Conservation (phyloP, 2,113 vertebrate genomes). For the Lathamus discolor region DNA sequence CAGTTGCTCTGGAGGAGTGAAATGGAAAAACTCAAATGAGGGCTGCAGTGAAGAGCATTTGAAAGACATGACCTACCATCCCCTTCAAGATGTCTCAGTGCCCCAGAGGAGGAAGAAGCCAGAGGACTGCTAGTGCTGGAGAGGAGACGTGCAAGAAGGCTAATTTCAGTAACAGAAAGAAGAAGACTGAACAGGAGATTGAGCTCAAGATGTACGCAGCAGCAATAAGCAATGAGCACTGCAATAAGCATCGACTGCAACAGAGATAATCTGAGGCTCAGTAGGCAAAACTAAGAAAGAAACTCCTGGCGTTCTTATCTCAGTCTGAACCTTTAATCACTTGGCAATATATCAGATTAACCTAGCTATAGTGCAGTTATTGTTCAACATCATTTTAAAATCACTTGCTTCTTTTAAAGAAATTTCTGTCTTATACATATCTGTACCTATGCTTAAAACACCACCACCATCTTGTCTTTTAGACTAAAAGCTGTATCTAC, state of each 20-base stretch:
- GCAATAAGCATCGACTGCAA: not conserved
- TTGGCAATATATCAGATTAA: not conserved
- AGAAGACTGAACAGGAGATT: not conserved
- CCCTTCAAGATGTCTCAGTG: not conserved
- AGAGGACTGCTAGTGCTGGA: not conserved
- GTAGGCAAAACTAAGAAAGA: not conserved
- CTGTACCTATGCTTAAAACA: not conserved
- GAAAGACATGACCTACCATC: not conserved
- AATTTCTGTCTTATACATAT: not conserved
- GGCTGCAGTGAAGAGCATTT: not conserved
- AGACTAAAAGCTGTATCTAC: not conserved
- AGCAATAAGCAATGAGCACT: not conserved
- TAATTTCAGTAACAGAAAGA: not conserved
- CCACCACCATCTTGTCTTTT: not conserved
- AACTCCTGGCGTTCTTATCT: not conserved
- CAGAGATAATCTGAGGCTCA: not conserved
- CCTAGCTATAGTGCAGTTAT: not conserved
- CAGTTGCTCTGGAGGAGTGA: not conserved
- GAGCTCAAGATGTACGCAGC: not conserved
- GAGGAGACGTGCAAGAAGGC: not conserved
- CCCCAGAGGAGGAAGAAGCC: not conserved
- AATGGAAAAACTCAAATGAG: not conserved
- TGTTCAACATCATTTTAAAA: not conserved
- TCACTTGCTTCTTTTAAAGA: not conserved
- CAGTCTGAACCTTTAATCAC: not conserved